Conservation (phyloP, 64 coral and sea anemone genomes). For the Stylophora pistillata region DNA sequence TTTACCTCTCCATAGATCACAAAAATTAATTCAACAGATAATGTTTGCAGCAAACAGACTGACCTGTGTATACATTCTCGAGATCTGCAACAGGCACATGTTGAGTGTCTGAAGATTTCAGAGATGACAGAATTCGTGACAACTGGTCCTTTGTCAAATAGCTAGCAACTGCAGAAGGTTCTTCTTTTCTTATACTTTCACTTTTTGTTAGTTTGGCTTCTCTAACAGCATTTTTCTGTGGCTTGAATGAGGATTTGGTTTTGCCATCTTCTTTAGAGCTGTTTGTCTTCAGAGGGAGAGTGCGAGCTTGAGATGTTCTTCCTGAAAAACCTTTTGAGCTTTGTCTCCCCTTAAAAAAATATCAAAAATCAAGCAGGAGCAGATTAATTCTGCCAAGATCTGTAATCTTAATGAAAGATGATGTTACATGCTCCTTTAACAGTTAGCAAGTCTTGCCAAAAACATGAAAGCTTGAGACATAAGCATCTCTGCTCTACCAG, state of each 20-base stretch:
- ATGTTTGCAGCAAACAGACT: too few species aligned
- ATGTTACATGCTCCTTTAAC: too few species aligned
- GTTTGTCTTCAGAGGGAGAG: neutral
- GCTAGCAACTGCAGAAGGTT: neutral
- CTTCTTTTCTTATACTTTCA: neutral
- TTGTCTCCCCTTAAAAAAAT: slow-evolving; percentile 25
- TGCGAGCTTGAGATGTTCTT: neutral
- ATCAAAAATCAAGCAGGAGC: neutral
- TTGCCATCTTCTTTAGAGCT: neutral
- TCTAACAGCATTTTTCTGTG: neutral
- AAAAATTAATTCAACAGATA: too few species aligned
- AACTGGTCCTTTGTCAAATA: slow-evolving; percentile 27
- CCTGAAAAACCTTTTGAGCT: slow-evolving; percentile 6
- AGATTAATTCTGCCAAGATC: neutral
- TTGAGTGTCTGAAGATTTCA: neutral
- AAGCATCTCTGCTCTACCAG: too few species aligned
- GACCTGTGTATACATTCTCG: neutral
- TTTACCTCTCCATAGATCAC: too few species aligned
- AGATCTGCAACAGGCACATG: neutral
- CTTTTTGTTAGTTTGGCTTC: neutral
- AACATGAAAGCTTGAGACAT: too few species aligned
- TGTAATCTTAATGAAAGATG: too few species aligned
- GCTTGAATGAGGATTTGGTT: neutral
- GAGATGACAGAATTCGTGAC: slow-evolving; percentile 13
- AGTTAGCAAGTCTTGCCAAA: too few species aligned